Percentiles rank a stretch among this genome's conserved stretches.
phyloP scores from a whole-genome alignment of 1,140 invertebrate genomes.

The Bombyx mandarina region DNA sequence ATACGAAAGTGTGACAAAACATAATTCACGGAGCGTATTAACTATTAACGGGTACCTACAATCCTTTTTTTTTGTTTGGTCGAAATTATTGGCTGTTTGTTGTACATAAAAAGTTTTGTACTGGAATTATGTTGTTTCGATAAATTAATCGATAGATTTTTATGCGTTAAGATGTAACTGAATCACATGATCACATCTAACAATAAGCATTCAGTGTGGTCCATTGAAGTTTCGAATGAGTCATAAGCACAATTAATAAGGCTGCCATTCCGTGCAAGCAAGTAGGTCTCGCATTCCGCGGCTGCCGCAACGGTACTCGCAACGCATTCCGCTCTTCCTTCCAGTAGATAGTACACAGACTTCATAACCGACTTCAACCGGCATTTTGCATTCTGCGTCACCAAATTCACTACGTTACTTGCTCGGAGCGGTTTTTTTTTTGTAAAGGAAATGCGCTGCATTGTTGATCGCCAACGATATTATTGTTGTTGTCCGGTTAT shows the following conservation, averaged over 20 bases:
- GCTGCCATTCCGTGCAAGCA: constrained; percentile 23
- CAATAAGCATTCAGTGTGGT: constrained; percentile 13
- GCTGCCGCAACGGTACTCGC: constrained; percentile 60
- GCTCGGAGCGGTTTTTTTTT: too few species aligned
- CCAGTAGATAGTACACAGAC: constrained; percentile 2
- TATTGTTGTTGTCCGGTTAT: too few species aligned
- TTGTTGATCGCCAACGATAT: too few species aligned
- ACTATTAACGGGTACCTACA: too few species aligned
- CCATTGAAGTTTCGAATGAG: constrained; percentile 42
- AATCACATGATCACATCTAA: not conserved
- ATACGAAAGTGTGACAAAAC: too few species aligned
- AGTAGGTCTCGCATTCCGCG: constrained; percentile 64
- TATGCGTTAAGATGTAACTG: not conserved
- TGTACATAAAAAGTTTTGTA: too few species aligned
- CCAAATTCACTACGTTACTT: constrained; percentile 6
- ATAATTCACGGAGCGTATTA: too few species aligned
- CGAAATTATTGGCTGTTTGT: too few species aligned
- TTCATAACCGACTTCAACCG: not conserved
- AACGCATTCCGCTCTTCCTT: constrained; percentile 42
- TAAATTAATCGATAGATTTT: too few species aligned
- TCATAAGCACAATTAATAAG: constrained; percentile 35
- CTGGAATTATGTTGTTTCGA: too few species aligned
- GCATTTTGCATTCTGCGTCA: constrained; percentile 13
- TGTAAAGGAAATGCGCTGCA: too few species aligned
- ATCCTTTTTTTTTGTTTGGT: too few species aligned